Evolutionary conservation across 64 coral and sea anemone genomes (phyloP), one percentile per base, ranked within the genome.

Genomic region (Actinia equina): DNA sequence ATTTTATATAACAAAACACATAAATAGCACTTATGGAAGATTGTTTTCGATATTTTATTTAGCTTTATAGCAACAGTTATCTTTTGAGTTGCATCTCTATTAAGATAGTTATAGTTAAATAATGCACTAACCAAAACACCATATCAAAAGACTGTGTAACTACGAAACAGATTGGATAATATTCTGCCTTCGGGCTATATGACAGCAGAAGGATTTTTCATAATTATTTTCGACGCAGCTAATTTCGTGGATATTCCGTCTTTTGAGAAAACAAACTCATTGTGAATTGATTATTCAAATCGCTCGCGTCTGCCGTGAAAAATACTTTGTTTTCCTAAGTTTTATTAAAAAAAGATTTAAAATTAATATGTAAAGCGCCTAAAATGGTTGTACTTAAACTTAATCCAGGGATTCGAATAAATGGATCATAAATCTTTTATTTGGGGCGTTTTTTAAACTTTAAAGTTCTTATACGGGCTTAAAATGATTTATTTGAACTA

Each of bases 361-460:
- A 71, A 27, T 74, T 30, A 30, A 74, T 74, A 30, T 74, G 69
- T 41, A 74, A 41, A 74, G 42, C 8, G 0, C 25, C 23, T 65
- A 74, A 30, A 30, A 74, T 74, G 69, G 69, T 74, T 12, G 12
- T 7, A 13, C 69, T 30, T 41, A 71, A 71, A 30, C 69, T 71
- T 71, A 71, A 71, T 71, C 26, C 26, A 71, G 11, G 26, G 69
- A 71, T 41, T 71, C 0, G 1, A 30, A 74, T 41, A 74, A 74
- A 74, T 74, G 69, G 69, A 14, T 74, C 69, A 74, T 74, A 30
- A 74, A 74, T 74, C 69, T 74, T 74, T 74, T 13, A 74, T 74
- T 74, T 74, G 13, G 25, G 69, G 69, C 10, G 13, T 42, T 74
- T 13, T 30, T 10, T 74, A 14, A 41, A 30, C 13, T 14, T 74